A percentile compares a stretch with the other conserved stretches of the same genome.
These are phyloP conservation scores for Lycopodina hypogea DNA, from an alignment of 37 sponge, comb jelly and placozoan genomes.

Conservation along the genomic window DNA sequence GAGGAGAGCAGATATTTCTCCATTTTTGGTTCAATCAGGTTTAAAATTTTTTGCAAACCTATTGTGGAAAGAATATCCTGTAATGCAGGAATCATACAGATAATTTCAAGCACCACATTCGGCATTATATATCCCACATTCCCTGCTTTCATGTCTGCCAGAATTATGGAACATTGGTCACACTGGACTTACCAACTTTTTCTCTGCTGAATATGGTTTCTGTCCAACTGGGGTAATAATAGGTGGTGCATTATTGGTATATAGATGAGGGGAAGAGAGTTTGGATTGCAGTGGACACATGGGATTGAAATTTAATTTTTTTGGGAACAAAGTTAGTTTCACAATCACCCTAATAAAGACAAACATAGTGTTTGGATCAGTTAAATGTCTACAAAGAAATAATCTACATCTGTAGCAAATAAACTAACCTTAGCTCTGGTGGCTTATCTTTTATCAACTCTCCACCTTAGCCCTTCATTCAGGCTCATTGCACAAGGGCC, in stretches of 20 bases:
- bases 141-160: slow-evolving; percentile 39
- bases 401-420: too few relatives aligned
- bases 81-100: slow-evolving; percentile 28
- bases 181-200: background rate
- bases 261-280: background rate
- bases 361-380: too few relatives aligned
- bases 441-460: too few relatives aligned
- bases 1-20: slow-evolving; percentile 56
- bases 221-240: background rate
- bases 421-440: too few relatives aligned
- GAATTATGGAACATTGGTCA: background rate
- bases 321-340: slow-evolving; percentile 91
- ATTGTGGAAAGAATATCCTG: slow-evolving; percentile 29
- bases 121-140: slow-evolving; percentile 51
- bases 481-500: too few relatives aligned
- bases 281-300: slow-evolving; percentile 21
- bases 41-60: slow-evolving; percentile 20
- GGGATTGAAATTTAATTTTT: slow-evolving; percentile 54
- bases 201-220: background rate
- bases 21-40: slow-evolving; percentile 27
- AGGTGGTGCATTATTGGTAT: background rate
- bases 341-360: slow-evolving; percentile 81
- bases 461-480: too few relatives aligned
- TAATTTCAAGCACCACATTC: slow-evolving; percentile 50
- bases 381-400: too few relatives aligned